These are phyloP conservation scores for Halisarca cf. caerulea DNA, from an alignment of 37 sponge, comb jelly and placozoan species.

Conservation along the genomic window DNA sequence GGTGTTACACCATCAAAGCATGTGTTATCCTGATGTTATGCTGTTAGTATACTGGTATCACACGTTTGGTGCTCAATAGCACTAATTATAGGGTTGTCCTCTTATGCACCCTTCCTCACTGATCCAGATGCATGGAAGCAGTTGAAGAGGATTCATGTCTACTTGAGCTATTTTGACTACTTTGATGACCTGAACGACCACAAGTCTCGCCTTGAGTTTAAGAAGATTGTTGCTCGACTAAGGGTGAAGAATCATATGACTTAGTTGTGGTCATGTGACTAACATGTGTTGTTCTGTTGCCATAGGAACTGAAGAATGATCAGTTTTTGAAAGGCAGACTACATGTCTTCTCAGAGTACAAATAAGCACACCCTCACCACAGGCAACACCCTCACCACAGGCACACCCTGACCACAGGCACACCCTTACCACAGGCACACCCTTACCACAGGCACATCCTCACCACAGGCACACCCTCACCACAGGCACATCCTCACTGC, in stretches of 20 bases:
- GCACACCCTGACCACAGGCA: too few relatives aligned
- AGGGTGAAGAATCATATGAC: not conserved
- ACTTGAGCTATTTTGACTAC: not conserved
- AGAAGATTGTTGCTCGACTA: not conserved
- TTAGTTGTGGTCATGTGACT: not conserved
- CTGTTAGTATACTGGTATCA: too few relatives aligned
- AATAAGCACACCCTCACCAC: constrained; percentile 54
- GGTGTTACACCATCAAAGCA: too few relatives aligned
- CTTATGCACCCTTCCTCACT: not conserved
- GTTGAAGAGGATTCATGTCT: not conserved
- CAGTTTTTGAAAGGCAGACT: not conserved
- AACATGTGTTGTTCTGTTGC: not conserved
- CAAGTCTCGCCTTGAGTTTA: not conserved
- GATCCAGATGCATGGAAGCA: not conserved
- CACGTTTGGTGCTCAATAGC: not conserved
- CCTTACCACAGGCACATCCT: too few relatives aligned
- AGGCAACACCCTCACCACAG: constrained; percentile 64
- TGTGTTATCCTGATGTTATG: too few relatives aligned
- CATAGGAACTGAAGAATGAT: not conserved
- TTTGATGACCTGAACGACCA: constrained; percentile 17
- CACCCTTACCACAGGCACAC: too few relatives aligned
- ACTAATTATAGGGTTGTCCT: not conserved
- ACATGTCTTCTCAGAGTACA: not conserved
- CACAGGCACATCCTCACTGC: too few relatives aligned
- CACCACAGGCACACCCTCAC: too few relatives aligned